Evolutionary conservation across 2,113 vertebrate species (phyloP).

Genomic region (Cettia cetti): DNA sequence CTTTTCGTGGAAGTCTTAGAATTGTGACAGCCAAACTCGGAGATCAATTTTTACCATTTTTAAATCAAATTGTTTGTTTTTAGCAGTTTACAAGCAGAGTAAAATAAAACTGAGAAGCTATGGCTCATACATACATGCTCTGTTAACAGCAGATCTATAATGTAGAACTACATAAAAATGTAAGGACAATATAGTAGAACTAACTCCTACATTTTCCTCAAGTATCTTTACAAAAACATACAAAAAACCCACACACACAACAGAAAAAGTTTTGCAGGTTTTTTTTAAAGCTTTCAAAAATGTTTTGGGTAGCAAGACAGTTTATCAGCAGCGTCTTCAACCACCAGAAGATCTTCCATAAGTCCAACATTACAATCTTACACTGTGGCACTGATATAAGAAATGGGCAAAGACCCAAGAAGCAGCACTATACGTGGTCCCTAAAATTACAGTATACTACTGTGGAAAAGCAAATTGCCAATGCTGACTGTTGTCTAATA

Average conservation of each 20-base stretch:
- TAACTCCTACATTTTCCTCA: not conserved
- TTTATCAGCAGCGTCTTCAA: not conserved
- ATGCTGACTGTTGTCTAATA: not conserved
- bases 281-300: not conserved
- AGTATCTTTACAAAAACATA: too few species aligned
- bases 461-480: not conserved
- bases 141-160: not conserved
- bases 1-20: not conserved
- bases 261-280: rapidly evolving
- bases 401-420: not conserved
- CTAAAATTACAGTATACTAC: not conserved
- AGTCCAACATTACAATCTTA: not conserved
- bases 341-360: not conserved
- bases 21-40: not conserved
- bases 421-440: not conserved
- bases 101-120: not conserved
- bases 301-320: rapidly evolving
- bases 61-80: not conserved
- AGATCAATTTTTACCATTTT: not conserved
- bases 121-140: not conserved
- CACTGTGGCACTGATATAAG: not conserved
- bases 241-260: too few species aligned
- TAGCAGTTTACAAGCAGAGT: not conserved
- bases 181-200: not conserved
- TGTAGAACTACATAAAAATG: not conserved